Base-by-base conservation (phyloP, 1,140 invertebrate species). In the Mactra quadrangularis region DNA sequence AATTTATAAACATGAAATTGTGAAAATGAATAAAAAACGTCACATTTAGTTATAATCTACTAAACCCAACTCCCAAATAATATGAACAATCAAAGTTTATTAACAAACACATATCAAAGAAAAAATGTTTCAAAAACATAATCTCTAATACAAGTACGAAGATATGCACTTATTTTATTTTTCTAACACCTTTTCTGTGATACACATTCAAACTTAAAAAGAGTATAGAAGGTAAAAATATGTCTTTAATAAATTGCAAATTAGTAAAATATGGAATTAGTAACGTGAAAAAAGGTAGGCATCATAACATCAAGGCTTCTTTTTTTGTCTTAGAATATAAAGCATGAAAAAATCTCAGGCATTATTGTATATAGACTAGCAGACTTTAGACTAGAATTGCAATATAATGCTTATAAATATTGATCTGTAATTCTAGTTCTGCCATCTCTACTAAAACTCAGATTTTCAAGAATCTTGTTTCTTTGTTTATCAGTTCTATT, bases 11-110 rank as follows among this genome's bases (percentile, higher is more conserved):
- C 52, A 57, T 72, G 45, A 72, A 72, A 53, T 3, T 52, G 25
- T 52, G 25, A 15, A 72, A 72, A 72, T 57, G 7, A 27, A n/a
- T 22, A 15, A 62, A n/a, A 74, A 75, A 75, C 22, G 29, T 45
- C 72, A 75, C 72, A 75, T 75, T 75, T 55, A 60, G 47, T 38
- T 60, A 75, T 33, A 41, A 57, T 60, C 72, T 75, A 75, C 41
- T 75, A 38, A 60, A 75, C 52, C 53, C 72, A 55, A 60, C 45
- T 57, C 72, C 72, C 72, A 75, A 75, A 75, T 75, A 75, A 75
- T 75, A 75, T 41, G 6, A 41, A 41, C 72, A 75, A 75, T 75
- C 83, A 88, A 89, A 88, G 89, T 81, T 82, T 82, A 86, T 87
- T 50, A 84, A 77, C 79, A 87, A 83, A 82, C 76, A 50, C 62